These are phyloP conservation scores for Mamestra brassicae DNA, from an alignment of 2,888 invertebrate genomes.

Conservation along the genomic window DNA sequence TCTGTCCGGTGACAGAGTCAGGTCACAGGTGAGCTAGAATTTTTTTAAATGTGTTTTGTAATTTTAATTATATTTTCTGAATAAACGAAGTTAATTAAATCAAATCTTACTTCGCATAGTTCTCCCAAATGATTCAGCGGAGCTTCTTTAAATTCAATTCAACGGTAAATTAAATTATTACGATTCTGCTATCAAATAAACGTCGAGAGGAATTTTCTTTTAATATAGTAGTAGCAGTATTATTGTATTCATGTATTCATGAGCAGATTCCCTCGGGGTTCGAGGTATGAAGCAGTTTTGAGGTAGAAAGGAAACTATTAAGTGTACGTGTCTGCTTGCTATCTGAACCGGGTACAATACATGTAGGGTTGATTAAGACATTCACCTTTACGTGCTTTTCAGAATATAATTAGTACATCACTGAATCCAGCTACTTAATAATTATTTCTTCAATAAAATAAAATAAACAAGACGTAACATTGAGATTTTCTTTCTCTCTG, in stretches of 20 bases:
- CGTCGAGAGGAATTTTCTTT: constrained; percentile 48
- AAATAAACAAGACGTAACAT: too few species aligned
- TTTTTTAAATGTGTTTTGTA: too few species aligned
- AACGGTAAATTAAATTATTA: constrained; percentile 42
- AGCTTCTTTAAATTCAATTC: not conserved
- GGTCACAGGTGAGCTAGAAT: not conserved
- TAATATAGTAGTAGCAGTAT: constrained; percentile 34
- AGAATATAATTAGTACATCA: too few species aligned
- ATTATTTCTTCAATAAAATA: too few species aligned
- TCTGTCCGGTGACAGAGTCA: too few species aligned
- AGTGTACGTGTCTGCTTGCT: constrained; percentile 1
- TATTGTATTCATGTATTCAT: constrained; percentile 48
- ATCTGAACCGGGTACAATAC: not conserved
- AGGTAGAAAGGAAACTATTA: constrained; percentile 23
- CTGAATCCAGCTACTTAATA: too few species aligned
- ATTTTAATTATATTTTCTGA: too few species aligned
- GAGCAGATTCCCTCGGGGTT: constrained; percentile 25
- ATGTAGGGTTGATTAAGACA: too few species aligned
- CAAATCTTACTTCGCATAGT: constrained; percentile 11
- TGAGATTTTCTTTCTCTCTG: too few species aligned
- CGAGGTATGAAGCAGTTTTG: constrained; percentile 20
- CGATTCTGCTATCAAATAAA: constrained; percentile 35
- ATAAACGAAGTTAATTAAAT: too few species aligned
- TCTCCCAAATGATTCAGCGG: constrained; percentile 22
- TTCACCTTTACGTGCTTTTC: not conserved